Evolutionary conservation across 2,113 vertebrate genomes (phyloP), one percentile per base, ranked within the genome.

Genomic region (Siniperca knerii): DNA sequence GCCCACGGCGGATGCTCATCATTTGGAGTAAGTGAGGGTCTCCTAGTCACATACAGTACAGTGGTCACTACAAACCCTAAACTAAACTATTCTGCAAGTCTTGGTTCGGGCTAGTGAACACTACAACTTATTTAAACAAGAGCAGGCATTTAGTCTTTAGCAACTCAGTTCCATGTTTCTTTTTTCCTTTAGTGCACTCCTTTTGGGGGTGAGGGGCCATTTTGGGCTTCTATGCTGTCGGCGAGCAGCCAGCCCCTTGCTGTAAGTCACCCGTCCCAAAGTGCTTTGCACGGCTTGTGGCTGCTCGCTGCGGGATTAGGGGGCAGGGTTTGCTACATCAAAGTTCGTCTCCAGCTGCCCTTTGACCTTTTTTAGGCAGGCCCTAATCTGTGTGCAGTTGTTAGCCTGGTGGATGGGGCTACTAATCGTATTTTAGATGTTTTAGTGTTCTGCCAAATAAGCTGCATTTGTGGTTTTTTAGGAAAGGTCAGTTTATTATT

Each of bases 1-100:
- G 96, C 97, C 85, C 96, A 97, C 57, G 95, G 96, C 93, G 97
- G 97, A 15, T 98, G 97, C 90, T 96, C 97, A 25, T 96, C 97
- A 8, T 98, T 97, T 92, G 97, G 97, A 94, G 98, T 99, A 97
- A 99, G 97, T 92, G 44, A 58, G 33, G 0, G 2, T 12, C 20
- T 55, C 3, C 46, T 9, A 42, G 37, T 44, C 37, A 8, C 23
- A 37, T 40, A 2, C 15, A 15, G 4, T 16, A 6, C 4, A 48
- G 46, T 15, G 46, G 13, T 48, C 46, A 5, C 46, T 52, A 74
- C 16, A 73, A 50, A 37, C 42, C 11, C 35, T 25, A 50, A 11
- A 58, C 8, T 62, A 58, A 8, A 20, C 4, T 75, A 15, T 29
- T 33, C 21, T 67, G 35, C 64, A 50, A 8, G 54, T 65, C 16